Conservation (phyloP, 2,797 vertebrate genomes). For the Nannoperca australis region DNA sequence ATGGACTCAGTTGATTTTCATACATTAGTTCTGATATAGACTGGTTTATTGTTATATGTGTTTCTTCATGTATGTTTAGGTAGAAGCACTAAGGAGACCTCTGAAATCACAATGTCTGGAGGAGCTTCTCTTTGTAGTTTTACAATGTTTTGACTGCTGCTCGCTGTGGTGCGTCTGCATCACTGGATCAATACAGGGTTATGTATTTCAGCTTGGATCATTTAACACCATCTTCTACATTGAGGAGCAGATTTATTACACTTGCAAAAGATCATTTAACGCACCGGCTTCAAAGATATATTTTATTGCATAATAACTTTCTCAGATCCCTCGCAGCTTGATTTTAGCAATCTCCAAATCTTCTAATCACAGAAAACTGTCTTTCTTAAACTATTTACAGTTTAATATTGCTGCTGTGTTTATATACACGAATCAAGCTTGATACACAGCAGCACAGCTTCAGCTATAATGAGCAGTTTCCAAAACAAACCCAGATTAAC, state of each 20-base stretch:
- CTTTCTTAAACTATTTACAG: conserved; percentile 3
- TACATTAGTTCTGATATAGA: not conserved
- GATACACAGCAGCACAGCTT: conserved; percentile 22
- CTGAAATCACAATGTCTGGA: not conserved
- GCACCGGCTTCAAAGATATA: conserved; percentile 19
- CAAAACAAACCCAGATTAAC: conserved; percentile 57
- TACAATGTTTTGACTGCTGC: conserved; percentile 8
- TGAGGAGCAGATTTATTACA: conserved; percentile 31
- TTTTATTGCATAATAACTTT: conserved; percentile 26
- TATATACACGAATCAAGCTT: conserved; percentile 13
- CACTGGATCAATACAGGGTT: conserved; percentile 34
- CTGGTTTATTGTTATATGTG: not conserved
- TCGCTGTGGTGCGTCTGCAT: conserved; percentile 16
- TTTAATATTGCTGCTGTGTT: conserved; percentile 22
- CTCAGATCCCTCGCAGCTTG: conserved; percentile 2
- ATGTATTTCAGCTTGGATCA: conserved; percentile 24
- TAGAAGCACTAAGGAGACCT: not conserved
- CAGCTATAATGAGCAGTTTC: conserved; percentile 48
- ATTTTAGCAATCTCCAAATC: conserved; percentile 33
- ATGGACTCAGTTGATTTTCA: not conserved
- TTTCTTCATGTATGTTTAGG: not conserved
- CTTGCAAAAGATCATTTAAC: conserved; percentile 30
- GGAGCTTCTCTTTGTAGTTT: conserved; percentile 7
- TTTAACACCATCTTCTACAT: conserved; percentile 37
- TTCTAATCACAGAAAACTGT: conserved; percentile 27